Base-by-base conservation (phyloP, 2,797 vertebrate species). In the Acanthurus leucopareius region DNA sequence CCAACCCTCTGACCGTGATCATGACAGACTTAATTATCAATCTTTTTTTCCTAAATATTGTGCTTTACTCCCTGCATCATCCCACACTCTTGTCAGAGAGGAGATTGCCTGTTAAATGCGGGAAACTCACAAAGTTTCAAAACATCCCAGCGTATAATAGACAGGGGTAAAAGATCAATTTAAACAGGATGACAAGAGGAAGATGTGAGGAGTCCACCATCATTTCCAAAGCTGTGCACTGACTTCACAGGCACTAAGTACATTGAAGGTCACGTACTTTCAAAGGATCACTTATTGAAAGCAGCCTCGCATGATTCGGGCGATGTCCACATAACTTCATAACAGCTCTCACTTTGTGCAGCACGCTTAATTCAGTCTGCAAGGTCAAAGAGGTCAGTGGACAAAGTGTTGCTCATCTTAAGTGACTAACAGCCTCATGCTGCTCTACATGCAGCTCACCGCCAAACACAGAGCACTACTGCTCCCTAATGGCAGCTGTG, bases 381-480 rank as follows among this genome's bases (percentile, higher is more conserved):
- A 88, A 91, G 92, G 89, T 93, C 93, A 91, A 77, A 88, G 67
- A 86, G 93, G 93, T 94, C 92, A 94, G 60, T 65, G 72, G 83
- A 88, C 86, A 89, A 87, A 90, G 83, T 86, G 86, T 80, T 86
- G 86, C 83, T 92, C 77, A 84, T 91, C 80, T 81, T 58, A 53
- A 72, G 70, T 76, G 77, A 85, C 77, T 62, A 69, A 72, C 74
- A 78, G 69, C 79, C 75, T 19, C 63, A 65, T 76, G 87, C 68
- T 75, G 73, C 69, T 62, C 69, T 2, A 14, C 28, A 7, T 59
- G 57, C 49, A 3, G 45, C 54, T 67, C 25, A 0, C 19, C n/a
- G 19, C 57, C 64, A 69, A 62, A 47, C 75, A 17, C 75, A 84
- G 91, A 90, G 78, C 89, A 5, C 91, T 94, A 94, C 93, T 95